These are phyloP conservation scores for Tuberolachnus salignus DNA, from an alignment of 2,888 invertebrate genomes.

Conservation along the genomic window DNA sequence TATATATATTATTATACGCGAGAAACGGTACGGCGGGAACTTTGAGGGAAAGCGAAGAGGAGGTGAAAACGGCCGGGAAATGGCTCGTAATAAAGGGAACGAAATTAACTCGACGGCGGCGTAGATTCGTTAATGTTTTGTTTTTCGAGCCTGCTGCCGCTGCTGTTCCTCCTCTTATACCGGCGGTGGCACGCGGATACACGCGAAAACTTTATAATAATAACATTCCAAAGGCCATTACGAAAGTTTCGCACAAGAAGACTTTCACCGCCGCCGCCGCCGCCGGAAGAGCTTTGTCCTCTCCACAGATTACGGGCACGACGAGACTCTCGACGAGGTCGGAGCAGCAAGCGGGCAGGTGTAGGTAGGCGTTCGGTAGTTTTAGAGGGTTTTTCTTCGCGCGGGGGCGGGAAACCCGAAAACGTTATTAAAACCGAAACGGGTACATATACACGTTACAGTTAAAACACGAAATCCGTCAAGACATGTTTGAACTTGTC, in stretches of 20 bases:
- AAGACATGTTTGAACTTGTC: no score
- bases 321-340: not conserved
- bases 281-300: slow-evolving; percentile 52
- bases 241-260: slow-evolving; percentile 19
- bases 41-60: not conserved
- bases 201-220: slow-evolving; percentile 53
- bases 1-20: not conserved
- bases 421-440: not conserved
- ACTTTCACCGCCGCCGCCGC: not conserved
- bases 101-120: slow-evolving; percentile 50
- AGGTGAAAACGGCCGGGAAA: slow-evolving; percentile 23
- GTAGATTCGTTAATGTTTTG: slow-evolving; percentile 54
- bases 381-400: not conserved
- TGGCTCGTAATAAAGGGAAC: slow-evolving; percentile 50
- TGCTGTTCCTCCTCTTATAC: not conserved
- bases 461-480: no score
- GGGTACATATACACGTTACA: no score
- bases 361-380: no score
- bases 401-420: not conserved
- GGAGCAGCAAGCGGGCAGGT: no score
- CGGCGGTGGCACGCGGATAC: not conserved
- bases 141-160: slow-evolving; percentile 21
- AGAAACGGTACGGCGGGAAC: not conserved
- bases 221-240: slow-evolving; percentile 54
- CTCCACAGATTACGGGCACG: slow-evolving; percentile 27